Conservation (phyloP, 64 coral and sea anemone genomes). For the Astreopora myriophthalma region DNA sequence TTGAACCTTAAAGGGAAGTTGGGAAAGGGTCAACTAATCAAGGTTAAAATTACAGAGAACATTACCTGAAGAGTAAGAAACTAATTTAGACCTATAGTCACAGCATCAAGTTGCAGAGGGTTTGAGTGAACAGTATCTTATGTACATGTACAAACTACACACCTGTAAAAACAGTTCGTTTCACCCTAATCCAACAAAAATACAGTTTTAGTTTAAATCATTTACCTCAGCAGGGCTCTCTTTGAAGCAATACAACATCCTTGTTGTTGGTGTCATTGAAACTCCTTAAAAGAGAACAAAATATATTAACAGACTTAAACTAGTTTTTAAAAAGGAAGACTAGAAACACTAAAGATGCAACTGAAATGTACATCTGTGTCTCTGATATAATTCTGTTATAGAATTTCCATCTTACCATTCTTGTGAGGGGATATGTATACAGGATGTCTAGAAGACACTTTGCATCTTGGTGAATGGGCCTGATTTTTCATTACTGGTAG, state of each 20-base stretch:
- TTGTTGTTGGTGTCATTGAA: conserved; percentile 89
- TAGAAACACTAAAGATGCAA: no score
- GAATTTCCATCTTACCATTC: conserved; percentile 53
- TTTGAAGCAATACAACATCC: conserved; percentile 88
- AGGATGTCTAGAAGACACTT: conserved; percentile 81
- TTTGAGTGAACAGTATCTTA: no score
- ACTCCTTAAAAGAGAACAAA: conserved; percentile 42
- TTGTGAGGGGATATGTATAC: conserved; percentile 97
- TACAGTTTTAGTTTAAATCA: background rate
- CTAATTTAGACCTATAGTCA: no score
- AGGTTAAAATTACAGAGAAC: no score
- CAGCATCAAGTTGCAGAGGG: background rate
- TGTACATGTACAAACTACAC: background rate
- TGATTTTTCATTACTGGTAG: conserved; percentile 91
- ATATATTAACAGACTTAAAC: no score
- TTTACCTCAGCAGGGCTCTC: conserved; percentile 91
- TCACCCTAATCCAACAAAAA: background rate
- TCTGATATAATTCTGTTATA: no score
- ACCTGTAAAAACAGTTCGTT: background rate
- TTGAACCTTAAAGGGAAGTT: no score
- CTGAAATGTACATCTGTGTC: no score
- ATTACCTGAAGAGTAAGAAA: no score
- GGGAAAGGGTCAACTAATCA: no score
- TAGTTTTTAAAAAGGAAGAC: no score
- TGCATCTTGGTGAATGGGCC: conserved; percentile 85